Base-by-base conservation (phyloP, 2,888 invertebrate species). In the Pecten maximus region DNA sequence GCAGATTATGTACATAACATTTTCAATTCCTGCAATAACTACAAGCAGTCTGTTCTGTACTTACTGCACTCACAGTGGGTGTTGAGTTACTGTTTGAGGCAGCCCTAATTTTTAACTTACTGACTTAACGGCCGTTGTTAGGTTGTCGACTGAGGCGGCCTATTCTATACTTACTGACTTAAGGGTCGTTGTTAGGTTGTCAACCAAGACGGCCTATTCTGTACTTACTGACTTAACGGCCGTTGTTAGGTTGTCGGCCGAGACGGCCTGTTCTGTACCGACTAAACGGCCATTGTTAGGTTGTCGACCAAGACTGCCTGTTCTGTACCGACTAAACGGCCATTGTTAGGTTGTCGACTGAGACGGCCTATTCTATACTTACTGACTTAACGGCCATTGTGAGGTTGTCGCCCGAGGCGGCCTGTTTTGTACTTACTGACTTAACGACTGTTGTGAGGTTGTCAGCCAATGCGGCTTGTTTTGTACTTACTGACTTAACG, bases 91-190 rank as follows among this genome's bases (percentile, higher is more conserved):
- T n/a, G n/a, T n/a, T n/a, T n/a, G n/a, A n/a, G n/a, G n/a, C n/a
- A n/a, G n/a, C n/a, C n/a, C n/a, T n/a, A n/a, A n/a, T n/a, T n/a
- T n/a, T n/a, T n/a, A n/a, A n/a, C 39, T 50, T 88, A 48, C 88
- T 19, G 19, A 50, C 19, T 50, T 50, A 19, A 50, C 19, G 19
- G 50, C 95, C 35, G 95, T 94, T 12, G 96, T 95, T n/a, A 99
- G 97, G 97, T 99, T 99, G 96, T 99, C 99, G 0, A 99, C 99
- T 0, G 99, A 99, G 0, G 99, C 98, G 16, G 99, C 99, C 97
- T 99, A 99, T 96, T 99, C 99, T 0, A 99, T 99, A 23, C 96
- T 96, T n/a, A 99, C 99, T 35, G 95, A 94, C 94, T 96, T 96
- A 88, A 96, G 94, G 89, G 95, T 95, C 35, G 95, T 94, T 12